Conservation (phyloP, 2,888 invertebrate genomes). For the Aquatica leii region DNA sequence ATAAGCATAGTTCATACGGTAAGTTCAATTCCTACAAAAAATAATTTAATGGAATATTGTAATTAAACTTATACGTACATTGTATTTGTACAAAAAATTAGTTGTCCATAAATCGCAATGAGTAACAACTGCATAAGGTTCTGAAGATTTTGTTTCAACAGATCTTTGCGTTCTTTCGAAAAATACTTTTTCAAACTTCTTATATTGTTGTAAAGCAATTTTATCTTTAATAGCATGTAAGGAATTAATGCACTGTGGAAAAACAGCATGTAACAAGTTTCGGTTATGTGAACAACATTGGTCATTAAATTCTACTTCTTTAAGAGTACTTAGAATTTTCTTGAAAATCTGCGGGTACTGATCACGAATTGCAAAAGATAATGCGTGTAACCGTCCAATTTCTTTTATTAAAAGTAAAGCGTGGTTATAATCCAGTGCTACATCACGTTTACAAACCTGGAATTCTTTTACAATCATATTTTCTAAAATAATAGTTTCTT, state of each 20-base stretch:
- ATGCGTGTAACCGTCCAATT: constrained; percentile 22
- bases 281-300: too few relatives aligned
- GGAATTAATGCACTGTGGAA: not conserved
- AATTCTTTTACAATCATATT: constrained; percentile 19
- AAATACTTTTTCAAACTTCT: too few relatives aligned
- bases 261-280: not conserved
- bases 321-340: constrained; percentile 30
- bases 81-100: constrained; percentile 9
- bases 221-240: not conserved
- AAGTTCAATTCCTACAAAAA: too few relatives aligned
- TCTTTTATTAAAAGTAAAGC: constrained; percentile 6
- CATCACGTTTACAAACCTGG: not conserved
- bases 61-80: constrained; percentile 8
- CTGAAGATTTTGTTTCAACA: not conserved
- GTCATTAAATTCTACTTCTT: constrained; percentile 38
- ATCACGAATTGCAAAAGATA: constrained; percentile 23
- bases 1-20: constrained; percentile 29
- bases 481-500: constrained; percentile 16
- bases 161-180: constrained; percentile 33
- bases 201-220: constrained; percentile 28
- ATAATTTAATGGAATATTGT: too few relatives aligned
- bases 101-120: not conserved
- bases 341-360: constrained; percentile 27
- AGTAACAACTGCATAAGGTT: constrained; percentile 1
- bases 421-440: constrained; percentile 5